Evolutionary conservation across 2,113 vertebrate genomes (phyloP).

Genomic region (Thamnaconus septentrionalis): DNA sequence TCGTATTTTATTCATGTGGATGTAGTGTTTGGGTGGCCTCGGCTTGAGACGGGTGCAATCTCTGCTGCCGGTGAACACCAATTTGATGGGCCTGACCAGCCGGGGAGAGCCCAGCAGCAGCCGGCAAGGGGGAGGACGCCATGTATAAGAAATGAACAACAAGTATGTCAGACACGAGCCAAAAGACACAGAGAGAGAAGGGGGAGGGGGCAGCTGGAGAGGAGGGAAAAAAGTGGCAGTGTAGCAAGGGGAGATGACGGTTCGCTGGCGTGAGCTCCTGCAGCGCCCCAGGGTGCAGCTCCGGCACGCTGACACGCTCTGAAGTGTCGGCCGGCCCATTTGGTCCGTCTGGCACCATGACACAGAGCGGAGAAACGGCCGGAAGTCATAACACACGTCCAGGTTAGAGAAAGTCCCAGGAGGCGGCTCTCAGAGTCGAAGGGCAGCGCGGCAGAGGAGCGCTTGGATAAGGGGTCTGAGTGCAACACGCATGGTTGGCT

Average conservation of each 20-base stretch:
- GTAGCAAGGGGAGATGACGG: conserved; percentile 59
- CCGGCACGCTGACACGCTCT: conserved; percentile 52
- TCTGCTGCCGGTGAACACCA: conserved; percentile 64
- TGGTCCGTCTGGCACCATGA: not conserved
- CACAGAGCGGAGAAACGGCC: not conserved
- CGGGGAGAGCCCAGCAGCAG: conserved; percentile 47
- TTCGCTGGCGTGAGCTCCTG: conserved; percentile 56
- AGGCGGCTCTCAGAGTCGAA: no score
- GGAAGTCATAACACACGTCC: not conserved
- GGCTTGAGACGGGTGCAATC: conserved; percentile 55
- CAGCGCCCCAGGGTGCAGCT: conserved; percentile 38
- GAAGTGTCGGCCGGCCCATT: conserved; percentile 41
- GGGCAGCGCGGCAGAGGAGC: no score
- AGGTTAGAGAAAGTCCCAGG: not conserved
- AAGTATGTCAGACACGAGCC: conserved; percentile 63
- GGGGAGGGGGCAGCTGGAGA: no score
- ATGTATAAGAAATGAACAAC: conserved; percentile 74
- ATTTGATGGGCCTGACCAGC: conserved; percentile 60
- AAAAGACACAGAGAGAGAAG: conserved; percentile 51
- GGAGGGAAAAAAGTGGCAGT: conserved; percentile 34
- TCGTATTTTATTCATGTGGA: conserved; percentile 67
- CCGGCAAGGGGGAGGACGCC: conserved; percentile 40
- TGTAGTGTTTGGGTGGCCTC: conserved; percentile 44
- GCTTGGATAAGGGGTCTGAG: no score
- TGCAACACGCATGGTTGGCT: no score